Percentiles rank a stretch among this genome's conserved stretches.
These are phyloP conservation scores for Phyllostomus discolor DNA, from an alignment of 2,113 vertebrate genomes.

Conservation along the genomic window DNA sequence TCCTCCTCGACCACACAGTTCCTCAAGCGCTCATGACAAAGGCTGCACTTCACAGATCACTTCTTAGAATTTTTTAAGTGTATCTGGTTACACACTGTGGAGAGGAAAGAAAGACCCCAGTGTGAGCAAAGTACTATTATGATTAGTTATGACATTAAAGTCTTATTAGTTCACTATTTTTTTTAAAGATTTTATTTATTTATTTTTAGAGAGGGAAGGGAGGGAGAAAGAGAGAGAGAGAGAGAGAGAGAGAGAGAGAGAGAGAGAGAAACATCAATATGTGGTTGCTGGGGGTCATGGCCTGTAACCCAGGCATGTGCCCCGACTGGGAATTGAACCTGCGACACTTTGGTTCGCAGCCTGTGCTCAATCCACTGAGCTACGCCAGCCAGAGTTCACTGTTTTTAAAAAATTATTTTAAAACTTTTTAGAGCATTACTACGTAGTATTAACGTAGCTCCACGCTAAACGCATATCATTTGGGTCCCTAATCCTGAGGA, in stretches of 20 bases:
- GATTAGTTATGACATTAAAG: background rate
- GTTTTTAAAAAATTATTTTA: background rate
- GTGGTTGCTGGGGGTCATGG: too few relatives aligned
- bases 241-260: too few relatives aligned
- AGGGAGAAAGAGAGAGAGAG: too few relatives aligned
- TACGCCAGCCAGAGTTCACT: background rate
- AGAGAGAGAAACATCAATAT: too few relatives aligned
- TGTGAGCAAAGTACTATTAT: background rate
- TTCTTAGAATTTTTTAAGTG: background rate
- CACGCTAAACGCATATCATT: background rate
- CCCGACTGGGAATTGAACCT: too few relatives aligned
- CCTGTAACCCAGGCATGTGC: too few relatives aligned
- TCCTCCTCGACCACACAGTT: background rate
- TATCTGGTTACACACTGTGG: background rate
- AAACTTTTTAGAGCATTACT: background rate
- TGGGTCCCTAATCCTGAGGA: constrained; percentile 55
- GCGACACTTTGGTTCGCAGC: too few relatives aligned
- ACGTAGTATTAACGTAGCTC: background rate
- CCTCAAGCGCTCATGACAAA: background rate
- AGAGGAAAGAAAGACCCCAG: background rate
- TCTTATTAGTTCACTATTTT: background rate
- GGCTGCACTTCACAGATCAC: fast-evolving
- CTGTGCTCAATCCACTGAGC: too few relatives aligned
- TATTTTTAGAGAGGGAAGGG: too few relatives aligned
- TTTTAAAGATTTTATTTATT: too few relatives aligned